Conservation (phyloP, 2,113 vertebrate species). For the Sardina pilchardus region DNA sequence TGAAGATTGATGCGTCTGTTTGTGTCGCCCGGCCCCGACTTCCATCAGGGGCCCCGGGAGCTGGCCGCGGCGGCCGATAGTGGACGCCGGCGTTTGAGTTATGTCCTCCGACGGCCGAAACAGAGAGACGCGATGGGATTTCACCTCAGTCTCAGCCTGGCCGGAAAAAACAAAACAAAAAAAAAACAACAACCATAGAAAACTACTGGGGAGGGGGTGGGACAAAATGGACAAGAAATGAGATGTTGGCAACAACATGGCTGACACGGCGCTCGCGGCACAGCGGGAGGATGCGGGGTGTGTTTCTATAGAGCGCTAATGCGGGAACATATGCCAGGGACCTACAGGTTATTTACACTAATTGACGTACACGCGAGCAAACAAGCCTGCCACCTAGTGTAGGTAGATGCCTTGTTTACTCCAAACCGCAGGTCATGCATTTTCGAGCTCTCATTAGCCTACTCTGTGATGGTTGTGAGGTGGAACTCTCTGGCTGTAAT, state of each 20-base stretch:
- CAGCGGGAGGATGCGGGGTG: neutral
- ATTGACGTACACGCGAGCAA: neutral
- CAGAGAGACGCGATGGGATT: slow-evolving; percentile 51
- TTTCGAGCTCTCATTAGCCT: neutral
- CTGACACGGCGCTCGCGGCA: neutral
- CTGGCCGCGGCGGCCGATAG: slow-evolving; percentile 48
- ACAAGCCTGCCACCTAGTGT: neutral
- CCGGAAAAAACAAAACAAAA: slow-evolving; percentile 29
- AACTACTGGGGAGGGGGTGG: slow-evolving; percentile 36
- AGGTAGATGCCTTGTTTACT: neutral
- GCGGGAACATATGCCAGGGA: neutral
- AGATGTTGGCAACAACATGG: slow-evolving; percentile 32
- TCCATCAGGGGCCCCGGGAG: slow-evolving; percentile 57
- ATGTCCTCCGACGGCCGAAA: slow-evolving; percentile 55
- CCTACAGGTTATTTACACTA: slow-evolving; percentile 6
- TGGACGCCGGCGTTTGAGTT: slow-evolving; percentile 51
- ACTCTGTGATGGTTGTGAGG: neutral
- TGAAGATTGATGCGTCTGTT: slow-evolving; percentile 63
- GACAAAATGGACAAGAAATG: slow-evolving; percentile 39
- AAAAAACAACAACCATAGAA: slow-evolving; percentile 32
- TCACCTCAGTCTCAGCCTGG: slow-evolving; percentile 40
- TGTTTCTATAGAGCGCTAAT: neutral
- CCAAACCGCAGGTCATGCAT: neutral
- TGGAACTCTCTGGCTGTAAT: neutral
- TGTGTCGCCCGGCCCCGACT: slow-evolving; percentile 50